Conservation (phyloP, 1,140 invertebrate species). For the Thaumetopoea pityocampa region DNA sequence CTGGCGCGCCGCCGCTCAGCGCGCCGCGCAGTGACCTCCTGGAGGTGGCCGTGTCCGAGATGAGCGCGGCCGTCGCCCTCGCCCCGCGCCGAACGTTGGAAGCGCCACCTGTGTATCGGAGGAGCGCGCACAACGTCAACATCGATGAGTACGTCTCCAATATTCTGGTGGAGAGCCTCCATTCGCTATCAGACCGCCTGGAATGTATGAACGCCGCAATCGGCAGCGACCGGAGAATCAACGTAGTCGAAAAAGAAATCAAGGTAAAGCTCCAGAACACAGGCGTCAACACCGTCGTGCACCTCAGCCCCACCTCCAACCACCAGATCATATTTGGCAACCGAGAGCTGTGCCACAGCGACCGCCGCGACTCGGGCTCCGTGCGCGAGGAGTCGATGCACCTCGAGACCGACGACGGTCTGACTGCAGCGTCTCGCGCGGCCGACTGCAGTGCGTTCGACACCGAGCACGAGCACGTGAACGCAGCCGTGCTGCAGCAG, state of each 20-base stretch:
- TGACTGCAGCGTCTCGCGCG: slow-evolving; percentile 25
- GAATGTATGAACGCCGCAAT: slow-evolving; percentile 69
- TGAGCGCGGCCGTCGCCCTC: slow-evolving; percentile 18
- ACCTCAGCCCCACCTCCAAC: slow-evolving; percentile 65
- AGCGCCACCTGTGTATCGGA: slow-evolving; percentile 20
- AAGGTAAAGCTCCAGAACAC: slow-evolving; percentile 72
- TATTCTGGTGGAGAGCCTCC: slow-evolving; percentile 70
- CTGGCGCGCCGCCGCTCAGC: slow-evolving; percentile 23
- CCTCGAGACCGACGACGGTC: slow-evolving; percentile 47
- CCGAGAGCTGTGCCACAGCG: slow-evolving; percentile 50
- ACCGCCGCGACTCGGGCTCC: slow-evolving; percentile 22
- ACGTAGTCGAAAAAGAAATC: slow-evolving; percentile 72
- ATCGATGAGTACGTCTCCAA: slow-evolving; percentile 72
- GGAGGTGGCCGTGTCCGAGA: too few species aligned
- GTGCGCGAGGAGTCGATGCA: slow-evolving; percentile 38
- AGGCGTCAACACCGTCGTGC: slow-evolving; percentile 69
- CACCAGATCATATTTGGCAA: slow-evolving; percentile 69
- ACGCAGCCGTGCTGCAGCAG: slow-evolving; percentile 60
- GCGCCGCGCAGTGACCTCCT: too few species aligned
- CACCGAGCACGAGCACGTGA: slow-evolving; percentile 45
- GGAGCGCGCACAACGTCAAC: slow-evolving; percentile 39
- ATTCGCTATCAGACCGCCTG: slow-evolving; percentile 66
- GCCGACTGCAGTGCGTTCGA: slow-evolving; percentile 6
- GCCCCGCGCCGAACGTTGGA: slow-evolving; percentile 16
- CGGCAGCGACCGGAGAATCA: slow-evolving; percentile 56